phyloP scores from a whole-genome alignment of 2,888 invertebrate species.

The Xylophagus ater region DNA sequence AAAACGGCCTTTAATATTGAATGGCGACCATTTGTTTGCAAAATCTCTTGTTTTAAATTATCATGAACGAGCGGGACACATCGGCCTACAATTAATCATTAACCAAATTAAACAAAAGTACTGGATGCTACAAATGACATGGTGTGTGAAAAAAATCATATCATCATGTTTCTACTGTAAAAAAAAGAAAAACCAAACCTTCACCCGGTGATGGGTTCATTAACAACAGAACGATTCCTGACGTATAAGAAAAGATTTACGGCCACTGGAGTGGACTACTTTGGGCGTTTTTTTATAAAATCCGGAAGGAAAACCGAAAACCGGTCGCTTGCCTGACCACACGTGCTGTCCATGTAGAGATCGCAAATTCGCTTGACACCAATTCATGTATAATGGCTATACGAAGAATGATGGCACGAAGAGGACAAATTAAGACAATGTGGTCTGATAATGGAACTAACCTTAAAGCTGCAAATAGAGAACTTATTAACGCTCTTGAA shows the following conservation, averaged over 20 bases:
- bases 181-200: conserved; percentile 9
- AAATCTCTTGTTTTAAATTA: not conserved
- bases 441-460: conserved; percentile 19
- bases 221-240: conserved; percentile 19
- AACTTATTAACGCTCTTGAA: conserved; percentile 13
- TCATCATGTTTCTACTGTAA: conserved; percentile 9
- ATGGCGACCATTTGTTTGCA: conserved; percentile 8
- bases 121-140: conserved; percentile 10
- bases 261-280: conserved; percentile 21
- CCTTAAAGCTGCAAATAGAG: conserved; percentile 13
- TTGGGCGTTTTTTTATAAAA: conserved; percentile 18
- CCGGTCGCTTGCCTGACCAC: conserved; percentile 16
- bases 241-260: conserved; percentile 19
- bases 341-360: conserved; percentile 17
- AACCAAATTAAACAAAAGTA: conserved; percentile 5
- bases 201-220: conserved; percentile 21
- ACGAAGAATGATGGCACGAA: conserved; percentile 15
- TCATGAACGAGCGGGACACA: conserved; percentile 3
- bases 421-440: conserved; percentile 13
- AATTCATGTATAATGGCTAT: conserved; percentile 17
- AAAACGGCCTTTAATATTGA: conserved; percentile 8
- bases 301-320: conserved; percentile 3
- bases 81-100: conserved; percentile 3
- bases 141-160: conserved; percentile 8
- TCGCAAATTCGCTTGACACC: conserved; percentile 13